Percentiles rank a stretch among this genome's conserved stretches.
Evolutionary conservation across 1,140 invertebrate species (phyloP).

Genomic region (Amphibalanus amphitrite): DNA sequence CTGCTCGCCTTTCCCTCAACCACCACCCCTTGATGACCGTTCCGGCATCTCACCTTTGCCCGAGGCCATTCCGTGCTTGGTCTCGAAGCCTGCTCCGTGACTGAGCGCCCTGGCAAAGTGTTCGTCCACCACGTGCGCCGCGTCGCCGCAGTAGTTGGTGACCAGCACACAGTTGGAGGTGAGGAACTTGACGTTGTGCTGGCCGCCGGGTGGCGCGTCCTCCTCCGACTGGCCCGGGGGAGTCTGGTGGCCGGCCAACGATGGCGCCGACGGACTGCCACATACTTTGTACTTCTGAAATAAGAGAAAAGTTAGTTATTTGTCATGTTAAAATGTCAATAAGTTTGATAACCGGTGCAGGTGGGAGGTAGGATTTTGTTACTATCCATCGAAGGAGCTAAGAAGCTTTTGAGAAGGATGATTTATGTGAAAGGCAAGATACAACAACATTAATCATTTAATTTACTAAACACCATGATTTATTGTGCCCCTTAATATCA

Average conservation of each 20-base stretch:
- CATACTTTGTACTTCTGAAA: not conserved
- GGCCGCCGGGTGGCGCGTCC: not conserved
- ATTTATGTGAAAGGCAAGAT: too few relatives aligned
- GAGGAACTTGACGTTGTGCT: constrained; percentile 45
- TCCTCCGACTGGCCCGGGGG: not conserved
- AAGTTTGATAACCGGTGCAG: too few relatives aligned
- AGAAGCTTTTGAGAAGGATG: too few relatives aligned
- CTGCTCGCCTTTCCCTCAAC: too few relatives aligned
- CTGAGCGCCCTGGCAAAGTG: constrained; percentile 77
- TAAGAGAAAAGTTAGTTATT: too few relatives aligned
- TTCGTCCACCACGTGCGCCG: constrained; percentile 78
- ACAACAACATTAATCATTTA: too few relatives aligned
- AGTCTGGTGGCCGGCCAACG: not conserved
- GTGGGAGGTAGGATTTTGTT: too few relatives aligned
- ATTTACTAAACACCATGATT: too few relatives aligned
- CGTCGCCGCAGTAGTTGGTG: constrained; percentile 83
- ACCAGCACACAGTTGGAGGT: constrained; percentile 88
- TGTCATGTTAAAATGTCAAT: too few relatives aligned
- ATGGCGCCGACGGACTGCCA: not conserved
- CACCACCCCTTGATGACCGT: too few relatives aligned
- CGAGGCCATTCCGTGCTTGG: constrained; percentile 1
- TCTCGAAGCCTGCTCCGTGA: constrained; percentile 18
- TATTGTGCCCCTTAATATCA: too few relatives aligned
- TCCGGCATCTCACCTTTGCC: constrained; percentile 8
- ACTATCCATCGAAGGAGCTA: too few relatives aligned